Conservation (phyloP, 2,113 vertebrate species). For the Mugil cephalus region DNA sequence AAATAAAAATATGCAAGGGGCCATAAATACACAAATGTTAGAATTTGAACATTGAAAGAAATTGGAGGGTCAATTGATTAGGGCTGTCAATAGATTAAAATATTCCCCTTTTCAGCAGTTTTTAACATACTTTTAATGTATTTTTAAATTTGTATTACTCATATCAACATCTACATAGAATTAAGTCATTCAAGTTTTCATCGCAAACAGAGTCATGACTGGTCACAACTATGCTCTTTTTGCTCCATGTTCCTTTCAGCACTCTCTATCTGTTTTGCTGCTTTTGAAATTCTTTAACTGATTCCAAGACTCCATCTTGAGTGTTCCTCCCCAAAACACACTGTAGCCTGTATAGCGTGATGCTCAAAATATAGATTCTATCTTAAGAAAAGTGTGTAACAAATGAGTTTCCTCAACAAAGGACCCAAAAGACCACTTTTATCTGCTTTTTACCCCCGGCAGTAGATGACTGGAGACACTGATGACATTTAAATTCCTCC, state of each 20-base stretch:
- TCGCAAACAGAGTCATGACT: no score
- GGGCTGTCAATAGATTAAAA: no score
- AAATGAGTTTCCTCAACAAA: not conserved
- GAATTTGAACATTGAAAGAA: no score
- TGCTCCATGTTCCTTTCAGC: not conserved
- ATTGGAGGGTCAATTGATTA: no score
- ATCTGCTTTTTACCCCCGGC: not conserved
- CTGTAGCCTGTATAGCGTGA: not conserved
- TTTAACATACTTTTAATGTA: no score
- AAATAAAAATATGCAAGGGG: no score
- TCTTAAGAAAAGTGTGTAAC: not conserved
- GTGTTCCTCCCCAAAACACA: slow-evolving; percentile 15
- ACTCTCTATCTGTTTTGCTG: not conserved
- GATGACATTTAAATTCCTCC: not conserved
- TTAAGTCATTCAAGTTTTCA: no score
- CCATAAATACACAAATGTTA: no score
- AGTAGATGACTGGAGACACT: not conserved
- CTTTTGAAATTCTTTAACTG: not conserved
- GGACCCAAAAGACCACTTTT: not conserved
- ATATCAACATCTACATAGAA: no score
- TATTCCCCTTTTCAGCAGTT: no score
- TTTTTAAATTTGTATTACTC: no score
- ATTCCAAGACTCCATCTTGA: not conserved
- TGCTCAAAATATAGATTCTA: slow-evolving; percentile 4
- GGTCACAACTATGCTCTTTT: not conserved